These are phyloP conservation scores for Drosophila pandora DNA, from an alignment of 1,140 invertebrate species.

Conservation along the genomic window DNA sequence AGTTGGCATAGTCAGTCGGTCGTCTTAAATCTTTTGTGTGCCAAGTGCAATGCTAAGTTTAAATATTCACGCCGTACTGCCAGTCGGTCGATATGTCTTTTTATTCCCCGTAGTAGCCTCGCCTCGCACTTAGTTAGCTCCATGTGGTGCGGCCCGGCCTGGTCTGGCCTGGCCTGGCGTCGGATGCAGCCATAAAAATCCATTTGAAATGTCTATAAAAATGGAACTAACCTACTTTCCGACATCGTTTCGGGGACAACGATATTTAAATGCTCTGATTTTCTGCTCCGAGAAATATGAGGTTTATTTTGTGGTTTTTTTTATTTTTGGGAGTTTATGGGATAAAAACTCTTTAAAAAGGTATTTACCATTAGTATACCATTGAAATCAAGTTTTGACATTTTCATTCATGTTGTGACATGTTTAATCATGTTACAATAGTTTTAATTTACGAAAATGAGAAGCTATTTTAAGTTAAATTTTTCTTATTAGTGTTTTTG, in stretches of 20 bases:
- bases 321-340: not conserved
- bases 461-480: too few relatives aligned
- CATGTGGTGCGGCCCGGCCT: slow-evolving; percentile 7
- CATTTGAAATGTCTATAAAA: slow-evolving; percentile 68
- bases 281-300: not conserved
- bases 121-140: slow-evolving; percentile 36
- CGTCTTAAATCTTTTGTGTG: slow-evolving; percentile 55
- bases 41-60: slow-evolving; percentile 72
- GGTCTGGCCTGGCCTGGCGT: slow-evolving; percentile 19
- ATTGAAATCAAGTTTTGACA: too few relatives aligned
- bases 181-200: slow-evolving; percentile 67
- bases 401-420: too few relatives aligned
- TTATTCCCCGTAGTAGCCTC: slow-evolving; percentile 7
- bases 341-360: too few relatives aligned
- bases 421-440: too few relatives aligned
- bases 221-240: slow-evolving; percentile 66
- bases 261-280: slow-evolving; percentile 27
- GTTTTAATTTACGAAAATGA: too few relatives aligned
- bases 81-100: not conserved
- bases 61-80: slow-evolving; percentile 37
- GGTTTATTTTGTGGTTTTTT: too few relatives aligned
- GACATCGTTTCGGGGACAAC: slow-evolving; percentile 19
- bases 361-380: too few relatives aligned
- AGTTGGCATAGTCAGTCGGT: slow-evolving; percentile 17
- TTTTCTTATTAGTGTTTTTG: too few relatives aligned